Base-by-base conservation (phyloP, 2,888 invertebrate genomes). In the Phymatocera aterrima region DNA sequence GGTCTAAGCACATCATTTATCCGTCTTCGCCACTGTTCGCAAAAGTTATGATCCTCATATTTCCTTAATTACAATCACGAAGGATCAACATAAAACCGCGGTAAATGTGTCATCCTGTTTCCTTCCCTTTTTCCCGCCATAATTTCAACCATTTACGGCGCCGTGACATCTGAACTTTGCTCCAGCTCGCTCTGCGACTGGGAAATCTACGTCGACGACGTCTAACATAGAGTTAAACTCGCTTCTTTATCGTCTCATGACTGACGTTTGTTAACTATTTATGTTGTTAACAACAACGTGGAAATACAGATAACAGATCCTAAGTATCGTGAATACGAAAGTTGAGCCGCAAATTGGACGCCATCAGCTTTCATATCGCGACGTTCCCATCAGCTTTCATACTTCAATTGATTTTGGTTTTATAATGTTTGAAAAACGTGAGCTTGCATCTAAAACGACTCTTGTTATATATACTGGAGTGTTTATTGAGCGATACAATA, bases 91-190 rank as follows among this genome's bases (percentile, higher is more conserved):
- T 72, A 34, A 48, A 72, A 48, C 51, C 31, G 51, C 51, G 72
- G 48, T 51, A 10, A 10, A 24, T 48, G 31, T 68, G 46, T 68
- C 24, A 24, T 51, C 72, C 72, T 31, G 15, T 51, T 72, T 34
- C 68, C 46, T 68, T 10, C 51, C 72, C 31, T 34, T 51, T 51
- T 72, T 48, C 31, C 51, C 3, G 18, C 15, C 43, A 31, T 34
- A 6, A 51, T 51, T 51, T 51, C n/a, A 51, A 72, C 31, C 51
- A 51, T 28, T 46, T 28, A 51, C 72, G 51, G 51, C 51, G 51
- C 72, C 51, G 72, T 72, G 72, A 72, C 51, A 72, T 28, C 51
- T 21, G n/a, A 72, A 72, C 12, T 72, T 72, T 34, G n/a, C 48
- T 51, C 51, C 8, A 21, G 43, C 51, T 43, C 28, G n/a, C 24